A percentile compares a stretch with the other conserved stretches of the same genome.
phyloP scores from a whole-genome alignment of 2,113 vertebrate species.

The Colistium nudipinnis region DNA sequence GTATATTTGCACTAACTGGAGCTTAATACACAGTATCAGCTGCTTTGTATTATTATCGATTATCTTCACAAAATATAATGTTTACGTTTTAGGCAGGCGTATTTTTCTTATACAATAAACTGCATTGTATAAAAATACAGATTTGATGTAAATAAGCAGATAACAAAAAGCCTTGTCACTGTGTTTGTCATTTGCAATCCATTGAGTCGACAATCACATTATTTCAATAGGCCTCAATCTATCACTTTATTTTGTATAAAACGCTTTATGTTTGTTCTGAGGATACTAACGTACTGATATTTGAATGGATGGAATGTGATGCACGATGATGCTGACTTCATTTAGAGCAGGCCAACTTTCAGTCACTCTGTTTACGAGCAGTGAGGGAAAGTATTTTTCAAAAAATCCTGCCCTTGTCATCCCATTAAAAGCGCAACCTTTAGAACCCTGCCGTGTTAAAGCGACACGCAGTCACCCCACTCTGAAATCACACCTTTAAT shows the following conservation, averaged over 20 bases:
- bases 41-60: neutral
- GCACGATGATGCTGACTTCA: conserved; percentile 39
- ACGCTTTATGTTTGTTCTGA: conserved; percentile 1
- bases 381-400: conserved; percentile 34
- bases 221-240: neutral
- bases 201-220: neutral
- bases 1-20: neutral
- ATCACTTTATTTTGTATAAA: neutral
- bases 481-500: conserved; percentile 23
- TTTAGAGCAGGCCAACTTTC: conserved; percentile 37
- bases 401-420: conserved; percentile 13
- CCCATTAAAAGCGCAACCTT: conserved; percentile 33
- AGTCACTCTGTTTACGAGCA: conserved; percentile 45
- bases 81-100: neutral
- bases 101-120: neutral
- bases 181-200: neutral
- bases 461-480: conserved; percentile 7
- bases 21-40: neutral
- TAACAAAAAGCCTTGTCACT: neutral
- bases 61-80: neutral
- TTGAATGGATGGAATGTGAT: conserved; percentile 52
- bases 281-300: conserved; percentile 60
- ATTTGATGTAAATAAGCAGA: neutral
- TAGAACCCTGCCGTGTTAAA: conserved; percentile 31
- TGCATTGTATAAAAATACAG: neutral